These are phyloP conservation scores for Carposina sasakii DNA, from an alignment of 1,140 invertebrate species.

Conservation along the genomic window DNA sequence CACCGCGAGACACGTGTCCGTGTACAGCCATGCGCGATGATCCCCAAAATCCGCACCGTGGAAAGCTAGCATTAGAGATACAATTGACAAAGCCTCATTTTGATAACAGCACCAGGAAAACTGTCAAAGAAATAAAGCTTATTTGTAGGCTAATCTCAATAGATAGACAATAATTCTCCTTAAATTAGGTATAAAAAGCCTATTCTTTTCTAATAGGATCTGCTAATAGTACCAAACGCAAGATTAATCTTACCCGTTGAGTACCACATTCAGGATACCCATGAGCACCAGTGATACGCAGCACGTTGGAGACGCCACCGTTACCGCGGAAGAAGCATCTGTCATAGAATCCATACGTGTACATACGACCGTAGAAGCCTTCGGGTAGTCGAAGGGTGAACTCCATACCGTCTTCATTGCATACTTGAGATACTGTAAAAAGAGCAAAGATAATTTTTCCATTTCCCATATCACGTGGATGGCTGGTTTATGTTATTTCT, in stretches of 20 bases:
- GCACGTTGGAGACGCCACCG: conserved; percentile 86
- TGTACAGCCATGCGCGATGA: too few species aligned
- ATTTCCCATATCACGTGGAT: too few species aligned
- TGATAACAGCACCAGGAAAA: not conserved
- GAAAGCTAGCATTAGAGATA: too few species aligned
- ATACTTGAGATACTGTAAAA: conserved; percentile 87
- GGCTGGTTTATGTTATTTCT: too few species aligned
- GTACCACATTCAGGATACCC: conserved; percentile 95
- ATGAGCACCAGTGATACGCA: conserved; percentile 89
- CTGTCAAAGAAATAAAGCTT: not conserved
- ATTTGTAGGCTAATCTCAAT: too few species aligned
- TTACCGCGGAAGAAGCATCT: conserved; percentile 93
- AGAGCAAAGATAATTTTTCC: too few species aligned
- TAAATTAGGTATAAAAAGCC: too few species aligned
- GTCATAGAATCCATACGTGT: conserved; percentile 93
- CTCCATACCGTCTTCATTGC: conserved; percentile 95
- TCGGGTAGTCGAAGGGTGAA: conserved; percentile 90
- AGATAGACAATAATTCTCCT: too few species aligned
- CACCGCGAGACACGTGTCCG: too few species aligned
- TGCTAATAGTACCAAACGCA: not conserved
- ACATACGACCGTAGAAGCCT: conserved; percentile 91
- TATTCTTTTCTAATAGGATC: too few species aligned
- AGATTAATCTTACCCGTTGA: conserved; percentile 75
- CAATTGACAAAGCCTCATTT: too few species aligned
- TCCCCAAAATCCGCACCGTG: too few species aligned